phyloP scores from a whole-genome alignment of 1,140 invertebrate species.

The Aphelenchoides fujianensis region DNA sequence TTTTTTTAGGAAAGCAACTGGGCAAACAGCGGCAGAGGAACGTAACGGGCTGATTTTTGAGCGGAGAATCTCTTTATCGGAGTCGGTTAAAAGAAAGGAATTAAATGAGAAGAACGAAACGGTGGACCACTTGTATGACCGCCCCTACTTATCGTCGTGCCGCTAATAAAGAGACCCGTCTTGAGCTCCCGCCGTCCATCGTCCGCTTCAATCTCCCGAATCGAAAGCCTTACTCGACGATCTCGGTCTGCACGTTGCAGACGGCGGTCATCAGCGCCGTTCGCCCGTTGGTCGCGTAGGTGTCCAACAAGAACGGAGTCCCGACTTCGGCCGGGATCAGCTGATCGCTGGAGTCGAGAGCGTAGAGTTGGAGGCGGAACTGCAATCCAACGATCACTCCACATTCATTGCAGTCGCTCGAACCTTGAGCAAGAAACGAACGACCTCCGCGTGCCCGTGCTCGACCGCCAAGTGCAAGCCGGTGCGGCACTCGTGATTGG shows the following conservation, averaged over 20 bases:
- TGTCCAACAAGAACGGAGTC: constrained; percentile 43
- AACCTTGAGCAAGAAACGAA: constrained; percentile 66
- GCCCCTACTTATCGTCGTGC: no score
- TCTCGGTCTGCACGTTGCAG: constrained; percentile 19
- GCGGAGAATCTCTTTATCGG: no score
- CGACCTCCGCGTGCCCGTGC: constrained; percentile 76
- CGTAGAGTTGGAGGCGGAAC: background rate
- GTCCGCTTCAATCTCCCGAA: constrained; percentile 72
- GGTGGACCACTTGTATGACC: no score
- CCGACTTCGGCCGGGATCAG: constrained; percentile 45
- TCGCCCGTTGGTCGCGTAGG: constrained; percentile 26
- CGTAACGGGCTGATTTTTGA: no score
- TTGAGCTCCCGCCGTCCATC: no score
- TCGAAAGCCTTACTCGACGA: constrained; percentile 24
- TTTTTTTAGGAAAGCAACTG: no score
- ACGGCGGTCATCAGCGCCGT: constrained; percentile 42
- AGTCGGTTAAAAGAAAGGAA: no score
- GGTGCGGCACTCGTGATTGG: constrained; percentile 83
- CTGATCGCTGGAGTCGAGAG: constrained; percentile 1
- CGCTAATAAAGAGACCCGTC: no score
- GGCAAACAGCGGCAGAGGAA: no score
- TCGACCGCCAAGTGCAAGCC: constrained; percentile 81
- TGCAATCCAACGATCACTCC: background rate
- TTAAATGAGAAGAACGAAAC: no score
- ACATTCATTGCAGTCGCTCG: background rate